A percentile compares a stretch with the other conserved stretches of the same genome.
phyloP scores from a whole-genome alignment of 2,797 vertebrate genomes.

The Myoxocephalus aenaeus region DNA sequence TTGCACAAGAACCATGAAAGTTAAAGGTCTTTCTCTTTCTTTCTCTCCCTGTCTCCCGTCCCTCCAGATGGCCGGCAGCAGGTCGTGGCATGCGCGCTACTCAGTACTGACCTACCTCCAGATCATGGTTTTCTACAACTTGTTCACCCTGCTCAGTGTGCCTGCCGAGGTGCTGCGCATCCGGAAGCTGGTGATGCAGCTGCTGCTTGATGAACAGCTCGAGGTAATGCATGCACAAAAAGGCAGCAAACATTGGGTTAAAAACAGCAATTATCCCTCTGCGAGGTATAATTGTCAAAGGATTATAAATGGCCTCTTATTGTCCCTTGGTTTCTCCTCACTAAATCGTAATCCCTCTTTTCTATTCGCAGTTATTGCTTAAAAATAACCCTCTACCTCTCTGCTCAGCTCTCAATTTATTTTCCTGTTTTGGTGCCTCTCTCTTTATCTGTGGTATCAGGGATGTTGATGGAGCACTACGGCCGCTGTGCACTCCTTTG shows the following conservation, averaged over 20 bases:
- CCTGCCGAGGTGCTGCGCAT: conserved; percentile 88
- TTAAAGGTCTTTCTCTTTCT: not conserved
- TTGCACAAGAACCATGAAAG: conserved; percentile 1
- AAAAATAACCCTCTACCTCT: conserved; percentile 52
- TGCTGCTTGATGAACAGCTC: conserved; percentile 95
- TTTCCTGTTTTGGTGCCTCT: conserved; percentile 29
- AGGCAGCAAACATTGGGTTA: conserved; percentile 33
- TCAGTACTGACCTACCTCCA: conserved; percentile 97
- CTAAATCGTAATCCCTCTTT: conserved; percentile 57
- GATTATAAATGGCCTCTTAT: conserved; percentile 64
- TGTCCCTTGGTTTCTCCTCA: conserved; percentile 42
- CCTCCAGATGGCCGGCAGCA: conserved; percentile 89
- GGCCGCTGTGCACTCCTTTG: conserved; percentile 6
- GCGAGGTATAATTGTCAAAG: conserved; percentile 44
- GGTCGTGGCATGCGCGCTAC: conserved; percentile 96
- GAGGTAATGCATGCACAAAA: conserved; percentile 84
- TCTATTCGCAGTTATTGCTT: conserved; percentile 46
- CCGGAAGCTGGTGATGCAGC: conserved; percentile 89
- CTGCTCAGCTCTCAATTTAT: conserved; percentile 33
- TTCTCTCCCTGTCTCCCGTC: not conserved
- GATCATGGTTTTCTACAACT: conserved; percentile 98
- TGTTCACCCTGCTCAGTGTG: conserved; percentile 93
- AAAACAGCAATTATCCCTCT: conserved; percentile 32
- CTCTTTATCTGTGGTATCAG: conserved; percentile 35
- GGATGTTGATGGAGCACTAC: conserved; percentile 19